phyloP scores from a whole-genome alignment of 2,888 invertebrate genomes.

The Dynastes maya region DNA sequence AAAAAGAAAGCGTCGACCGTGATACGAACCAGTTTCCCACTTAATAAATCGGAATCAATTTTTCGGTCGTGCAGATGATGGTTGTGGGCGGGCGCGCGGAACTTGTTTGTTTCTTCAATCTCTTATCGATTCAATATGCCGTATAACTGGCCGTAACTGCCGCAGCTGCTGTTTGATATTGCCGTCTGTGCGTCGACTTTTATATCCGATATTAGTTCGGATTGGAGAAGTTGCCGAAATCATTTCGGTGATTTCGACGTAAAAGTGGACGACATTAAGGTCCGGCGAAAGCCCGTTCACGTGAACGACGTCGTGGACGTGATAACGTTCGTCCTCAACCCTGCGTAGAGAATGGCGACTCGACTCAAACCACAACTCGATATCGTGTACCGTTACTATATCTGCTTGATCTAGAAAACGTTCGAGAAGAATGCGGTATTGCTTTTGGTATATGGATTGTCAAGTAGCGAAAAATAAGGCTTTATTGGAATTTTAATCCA shows the following conservation, averaged over 20 bases:
- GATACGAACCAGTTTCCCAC: neutral
- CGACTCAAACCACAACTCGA: neutral
- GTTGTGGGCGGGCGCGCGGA: slow-evolving; percentile 21
- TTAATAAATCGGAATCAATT: slow-evolving; percentile 26
- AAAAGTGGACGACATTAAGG: slow-evolving; percentile 42
- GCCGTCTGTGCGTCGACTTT: slow-evolving; percentile 34
- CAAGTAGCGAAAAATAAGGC: no score
- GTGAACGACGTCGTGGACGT: slow-evolving; percentile 21
- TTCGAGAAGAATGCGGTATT: no score
- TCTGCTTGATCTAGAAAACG: no score
- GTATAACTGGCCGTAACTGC: slow-evolving; percentile 27
- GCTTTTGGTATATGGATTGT: no score
- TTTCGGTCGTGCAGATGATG: slow-evolving; percentile 33
- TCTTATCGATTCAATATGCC: slow-evolving; percentile 39
- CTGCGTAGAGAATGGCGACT: neutral
- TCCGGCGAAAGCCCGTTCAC: slow-evolving; percentile 11
- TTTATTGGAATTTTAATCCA: no score
- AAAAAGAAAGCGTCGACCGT: neutral
- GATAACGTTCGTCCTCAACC: slow-evolving; percentile 13
- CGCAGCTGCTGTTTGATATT: slow-evolving; percentile 40
- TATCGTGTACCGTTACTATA: no score
- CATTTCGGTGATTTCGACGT: slow-evolving; percentile 31
- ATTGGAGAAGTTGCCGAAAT: slow-evolving; percentile 38
- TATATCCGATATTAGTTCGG: slow-evolving; percentile 44
- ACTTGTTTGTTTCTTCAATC: slow-evolving; percentile 43